Percentiles rank a stretch among this genome's conserved stretches.
These are phyloP conservation scores for Volucella inanis DNA, from an alignment of 2,888 invertebrate genomes.

Conservation along the genomic window DNA sequence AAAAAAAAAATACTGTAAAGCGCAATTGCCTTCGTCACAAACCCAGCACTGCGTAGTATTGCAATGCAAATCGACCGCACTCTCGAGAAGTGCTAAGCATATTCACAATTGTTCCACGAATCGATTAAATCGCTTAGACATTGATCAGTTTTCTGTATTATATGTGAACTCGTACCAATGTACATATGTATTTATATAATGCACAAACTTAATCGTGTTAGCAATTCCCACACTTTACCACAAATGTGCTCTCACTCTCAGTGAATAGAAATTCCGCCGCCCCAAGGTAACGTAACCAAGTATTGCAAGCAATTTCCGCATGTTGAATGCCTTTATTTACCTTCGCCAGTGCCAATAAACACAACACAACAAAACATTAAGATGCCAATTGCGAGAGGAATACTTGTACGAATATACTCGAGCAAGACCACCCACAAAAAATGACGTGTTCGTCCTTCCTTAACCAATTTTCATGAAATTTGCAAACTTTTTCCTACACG, in stretches of 20 bases:
- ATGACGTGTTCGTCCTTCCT: background rate
- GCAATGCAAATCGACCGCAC: background rate
- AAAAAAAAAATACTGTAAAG: background rate
- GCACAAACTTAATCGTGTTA: too few species aligned
- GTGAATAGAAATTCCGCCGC: too few species aligned
- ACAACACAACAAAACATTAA: background rate
- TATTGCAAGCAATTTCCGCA: background rate
- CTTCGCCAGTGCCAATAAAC: background rate
- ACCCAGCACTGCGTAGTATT: background rate
- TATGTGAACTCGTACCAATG: constrained; percentile 21
- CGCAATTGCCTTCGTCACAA: constrained; percentile 1
- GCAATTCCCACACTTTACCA: too few species aligned
- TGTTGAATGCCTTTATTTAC: constrained; percentile 33
- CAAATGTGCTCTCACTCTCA: too few species aligned
- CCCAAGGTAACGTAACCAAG: too few species aligned
- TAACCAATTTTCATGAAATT: constrained; percentile 12
- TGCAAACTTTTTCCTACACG: constrained; percentile 30
- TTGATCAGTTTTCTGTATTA: too few species aligned
- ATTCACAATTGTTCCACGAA: constrained; percentile 1
- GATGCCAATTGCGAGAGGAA: constrained; percentile 5
- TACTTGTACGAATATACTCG: too few species aligned
- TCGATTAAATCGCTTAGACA: background rate
- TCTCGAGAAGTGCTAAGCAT: background rate
- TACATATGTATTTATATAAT: too few species aligned
- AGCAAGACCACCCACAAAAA: constrained; percentile 8